Evolutionary conservation across 1,140 invertebrate species (phyloP).

Genomic region (Megalonaias nervosa): DNA sequence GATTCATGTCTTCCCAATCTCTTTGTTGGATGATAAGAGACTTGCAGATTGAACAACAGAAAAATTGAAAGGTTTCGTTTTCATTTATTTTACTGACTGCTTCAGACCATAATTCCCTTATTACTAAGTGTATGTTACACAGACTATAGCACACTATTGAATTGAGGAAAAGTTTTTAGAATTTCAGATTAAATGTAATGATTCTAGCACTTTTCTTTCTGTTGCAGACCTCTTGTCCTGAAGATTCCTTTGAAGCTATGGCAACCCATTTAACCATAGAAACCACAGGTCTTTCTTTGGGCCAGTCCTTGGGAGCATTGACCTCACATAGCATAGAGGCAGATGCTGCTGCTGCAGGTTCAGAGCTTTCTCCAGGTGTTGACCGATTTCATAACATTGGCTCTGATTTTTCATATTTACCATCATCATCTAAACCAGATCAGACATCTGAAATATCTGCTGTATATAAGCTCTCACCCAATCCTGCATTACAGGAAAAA

Average conservation of each 20-base stretch:
- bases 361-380: conserved; percentile 11
- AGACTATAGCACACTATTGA: too few species aligned
- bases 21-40: too few species aligned
- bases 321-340: conserved; percentile 23
- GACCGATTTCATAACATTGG: conserved; percentile 3
- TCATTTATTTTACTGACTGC: too few species aligned
- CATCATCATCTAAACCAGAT: too few species aligned
- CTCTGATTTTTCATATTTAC: neutral
- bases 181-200: too few species aligned
- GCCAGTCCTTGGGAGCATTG: conserved; percentile 31
- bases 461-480: neutral
- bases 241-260: conserved; percentile 35
- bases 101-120: too few species aligned
- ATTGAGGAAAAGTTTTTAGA: too few species aligned
- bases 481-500: conserved; percentile 15
- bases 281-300: conserved; percentile 44
- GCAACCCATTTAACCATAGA: conserved; percentile 41
- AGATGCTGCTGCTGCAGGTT: conserved; percentile 34
- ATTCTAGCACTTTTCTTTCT: neutral
- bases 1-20: too few species aligned
- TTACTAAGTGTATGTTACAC: too few species aligned
- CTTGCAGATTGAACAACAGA: too few species aligned
- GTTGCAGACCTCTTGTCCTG: conserved; percentile 56
- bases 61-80: too few species aligned
- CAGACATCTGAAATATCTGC: too few species aligned